Base-by-base conservation (phyloP, 2,113 vertebrate species). In the Myrmecophaga tridactyla region DNA sequence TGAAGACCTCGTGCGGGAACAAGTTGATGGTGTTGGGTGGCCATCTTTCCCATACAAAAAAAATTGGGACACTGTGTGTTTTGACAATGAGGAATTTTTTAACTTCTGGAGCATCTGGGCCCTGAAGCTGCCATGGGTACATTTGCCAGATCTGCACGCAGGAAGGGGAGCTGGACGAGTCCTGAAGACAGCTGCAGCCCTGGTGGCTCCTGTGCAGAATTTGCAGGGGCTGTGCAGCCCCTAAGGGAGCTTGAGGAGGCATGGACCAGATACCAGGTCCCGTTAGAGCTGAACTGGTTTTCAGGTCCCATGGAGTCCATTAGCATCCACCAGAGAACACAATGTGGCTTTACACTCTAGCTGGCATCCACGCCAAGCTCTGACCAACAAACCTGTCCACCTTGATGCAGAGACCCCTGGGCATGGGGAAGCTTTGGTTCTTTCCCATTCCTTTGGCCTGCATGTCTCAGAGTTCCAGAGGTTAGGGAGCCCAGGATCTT, bases 91-190 rank as follows among this genome's bases (percentile, higher is more conserved):
- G 48, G 62, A 17, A 56, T 36, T 82, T 56, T 82, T 56, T 53
- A 34, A 58, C 25, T 34, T 67, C 72, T 29, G 31, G 48, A 62
- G 70, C 20, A 29, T 67, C 27, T 4, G 63, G 51, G 46, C 51
- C 29, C 90, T 6, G 0, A 14, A 48, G 34, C 29, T 34, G 15
- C n/a, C 3, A 0, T 0, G 1, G 48, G 9, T 11, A 5, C 8
- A 15, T 39, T 73, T 39, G n/a, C 25, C 31, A 29, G 63, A 51
- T 2, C 3, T 27, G 18, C 60, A 39, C 48, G 43, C 1, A 2
- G 53, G n/a, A n/a, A 27, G 39, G 62, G 41, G 75, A 7, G 48
- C 21, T 13, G 10, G 36, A 4, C 6, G 21, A 25, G 23, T 39
- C 70, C 70, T 48, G 48, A 13, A 41, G 21, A 41, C 23, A 7